Conservation (phyloP, 1,140 invertebrate genomes). For the Drosophila jambulina region DNA sequence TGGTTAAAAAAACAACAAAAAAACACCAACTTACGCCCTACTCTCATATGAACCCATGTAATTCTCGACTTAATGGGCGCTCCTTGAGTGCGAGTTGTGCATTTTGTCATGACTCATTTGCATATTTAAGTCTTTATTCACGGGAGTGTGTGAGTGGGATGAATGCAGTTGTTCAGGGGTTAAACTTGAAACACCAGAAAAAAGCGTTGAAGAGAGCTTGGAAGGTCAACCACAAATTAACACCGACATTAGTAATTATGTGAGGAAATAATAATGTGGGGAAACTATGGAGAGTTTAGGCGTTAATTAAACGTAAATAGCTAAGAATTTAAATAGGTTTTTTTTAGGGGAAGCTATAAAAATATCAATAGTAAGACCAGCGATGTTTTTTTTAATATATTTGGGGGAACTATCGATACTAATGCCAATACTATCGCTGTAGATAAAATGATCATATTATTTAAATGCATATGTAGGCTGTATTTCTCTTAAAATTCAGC, state of each 20-base stretch:
- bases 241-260: constrained; percentile 2
- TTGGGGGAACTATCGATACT: too few species aligned
- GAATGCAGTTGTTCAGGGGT: constrained; percentile 38
- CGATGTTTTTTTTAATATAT: too few species aligned
- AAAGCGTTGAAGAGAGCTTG: neutral
- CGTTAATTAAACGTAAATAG: neutral
- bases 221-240: constrained; percentile 24
- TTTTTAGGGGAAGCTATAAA: neutral
- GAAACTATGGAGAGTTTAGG: constrained; percentile 4
- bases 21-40: constrained; percentile 13
- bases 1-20: constrained; percentile 2
- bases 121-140: constrained; percentile 30
- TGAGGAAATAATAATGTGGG: neutral
- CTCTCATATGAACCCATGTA: constrained; percentile 6
- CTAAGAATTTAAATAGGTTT: too few species aligned
- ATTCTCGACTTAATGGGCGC: constrained; percentile 26
- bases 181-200: constrained; percentile 19
- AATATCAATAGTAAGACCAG: neutral
- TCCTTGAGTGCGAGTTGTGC: constrained; percentile 55
- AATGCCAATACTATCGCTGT: too few species aligned
- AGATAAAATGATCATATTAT: too few species aligned
- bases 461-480: too few species aligned
- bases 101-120: constrained; percentile 59
- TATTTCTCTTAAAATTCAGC: too few species aligned
- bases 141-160: constrained; percentile 7